A percentile compares a stretch with the other conserved stretches of the same genome.
phyloP scores from a whole-genome alignment of 2,888 invertebrate species.

The Drosophila siamana region DNA sequence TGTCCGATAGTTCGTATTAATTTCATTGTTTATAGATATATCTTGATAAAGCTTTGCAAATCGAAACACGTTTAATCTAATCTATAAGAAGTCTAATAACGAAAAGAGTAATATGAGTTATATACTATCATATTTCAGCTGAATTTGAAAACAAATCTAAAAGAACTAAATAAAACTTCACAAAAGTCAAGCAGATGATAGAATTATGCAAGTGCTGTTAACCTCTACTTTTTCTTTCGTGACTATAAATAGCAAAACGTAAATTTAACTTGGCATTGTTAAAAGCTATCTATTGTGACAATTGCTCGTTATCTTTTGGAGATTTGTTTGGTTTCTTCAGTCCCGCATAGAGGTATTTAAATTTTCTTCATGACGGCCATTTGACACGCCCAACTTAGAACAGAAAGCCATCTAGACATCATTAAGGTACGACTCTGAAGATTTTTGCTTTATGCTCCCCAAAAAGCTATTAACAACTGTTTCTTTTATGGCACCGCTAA shows the following conservation, averaged over 20 bases:
- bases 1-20: not conserved
- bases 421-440: conserved; percentile 36
- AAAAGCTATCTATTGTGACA: conserved; percentile 40
- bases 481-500: conserved; percentile 74
- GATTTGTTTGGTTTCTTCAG: conserved; percentile 22
- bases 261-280: conserved; percentile 11
- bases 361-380: conserved; percentile 17
- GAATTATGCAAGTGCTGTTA: conserved; percentile 9
- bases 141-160: not conserved
- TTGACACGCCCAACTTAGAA: conserved; percentile 53
- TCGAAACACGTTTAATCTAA: not conserved
- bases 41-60: not conserved
- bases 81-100: not conserved
- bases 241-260: conserved; percentile 8
- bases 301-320: conserved; percentile 30
- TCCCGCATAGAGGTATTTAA: conserved; percentile 37
- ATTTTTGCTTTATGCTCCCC: conserved; percentile 17
- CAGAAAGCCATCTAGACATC: conserved; percentile 39
- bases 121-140: not conserved
- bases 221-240: not conserved
- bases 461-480: conserved; percentile 69
- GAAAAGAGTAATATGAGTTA: not conserved
- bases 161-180: not conserved
- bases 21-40: conserved; percentile 4
- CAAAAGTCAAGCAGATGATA: not conserved